A percentile compares a stretch with the other conserved stretches of the same genome.
phyloP scores from a whole-genome alignment of 2,113 vertebrate species.

The Colius striatus region DNA sequence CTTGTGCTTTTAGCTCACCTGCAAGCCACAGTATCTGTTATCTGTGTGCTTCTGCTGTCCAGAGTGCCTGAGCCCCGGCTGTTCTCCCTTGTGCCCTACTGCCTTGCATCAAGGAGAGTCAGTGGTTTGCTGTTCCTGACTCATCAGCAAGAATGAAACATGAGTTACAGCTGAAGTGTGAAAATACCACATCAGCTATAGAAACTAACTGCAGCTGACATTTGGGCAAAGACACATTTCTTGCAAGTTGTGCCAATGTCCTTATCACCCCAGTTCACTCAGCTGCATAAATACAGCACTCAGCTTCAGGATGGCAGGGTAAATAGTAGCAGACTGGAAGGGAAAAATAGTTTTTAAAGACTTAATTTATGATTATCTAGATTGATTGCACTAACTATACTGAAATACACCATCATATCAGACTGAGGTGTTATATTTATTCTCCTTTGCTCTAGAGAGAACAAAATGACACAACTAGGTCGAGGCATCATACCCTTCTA shows the following conservation, averaged over 20 bases:
- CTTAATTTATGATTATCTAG: background rate
- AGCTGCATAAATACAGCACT: background rate
- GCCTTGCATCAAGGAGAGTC: slow-evolving; percentile 15
- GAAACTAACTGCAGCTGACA: background rate
- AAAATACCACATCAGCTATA: background rate
- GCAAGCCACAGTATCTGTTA: background rate
- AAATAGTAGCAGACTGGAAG: background rate
- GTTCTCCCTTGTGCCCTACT: background rate
- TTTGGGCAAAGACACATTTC: background rate
- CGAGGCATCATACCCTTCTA: background rate
- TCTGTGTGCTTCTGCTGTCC: background rate
- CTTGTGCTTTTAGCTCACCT: background rate
- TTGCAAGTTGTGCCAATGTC: background rate
- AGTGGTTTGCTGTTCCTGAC: slow-evolving; percentile 21
- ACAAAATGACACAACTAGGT: background rate
- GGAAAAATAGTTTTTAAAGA: background rate
- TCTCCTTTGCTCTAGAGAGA: background rate
- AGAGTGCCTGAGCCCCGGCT: background rate
- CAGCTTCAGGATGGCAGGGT: background rate
- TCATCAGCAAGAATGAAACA: background rate
- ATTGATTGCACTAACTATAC: background rate
- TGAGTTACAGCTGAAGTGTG: background rate
- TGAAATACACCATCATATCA: background rate
- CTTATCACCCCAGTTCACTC: background rate
- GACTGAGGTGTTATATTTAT: background rate